phyloP scores from a whole-genome alignment of 2,113 vertebrate species.

The Ciconia maguari region DNA sequence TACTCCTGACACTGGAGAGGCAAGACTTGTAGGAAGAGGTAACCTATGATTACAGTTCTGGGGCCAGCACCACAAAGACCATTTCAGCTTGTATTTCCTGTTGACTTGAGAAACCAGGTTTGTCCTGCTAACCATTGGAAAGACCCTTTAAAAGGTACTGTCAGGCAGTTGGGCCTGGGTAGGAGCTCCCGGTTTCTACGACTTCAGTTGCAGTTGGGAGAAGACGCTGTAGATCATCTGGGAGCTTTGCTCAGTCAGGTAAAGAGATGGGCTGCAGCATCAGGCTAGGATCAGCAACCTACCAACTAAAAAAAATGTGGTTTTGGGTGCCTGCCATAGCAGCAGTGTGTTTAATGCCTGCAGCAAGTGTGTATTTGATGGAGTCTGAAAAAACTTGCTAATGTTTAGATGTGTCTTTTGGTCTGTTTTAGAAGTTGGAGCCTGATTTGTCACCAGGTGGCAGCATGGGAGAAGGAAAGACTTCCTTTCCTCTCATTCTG shows the following conservation, averaged over 20 bases:
- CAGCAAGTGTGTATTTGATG: background rate
- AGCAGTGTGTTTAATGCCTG: background rate
- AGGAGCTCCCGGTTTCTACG: background rate
- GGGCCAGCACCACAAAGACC: background rate
- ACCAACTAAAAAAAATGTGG: rapidly evolving
- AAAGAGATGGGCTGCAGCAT: background rate
- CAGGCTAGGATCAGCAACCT: background rate
- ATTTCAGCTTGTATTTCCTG: background rate
- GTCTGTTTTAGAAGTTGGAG: background rate
- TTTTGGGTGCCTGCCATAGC: background rate
- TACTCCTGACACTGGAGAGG: background rate
- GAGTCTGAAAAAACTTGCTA: background rate
- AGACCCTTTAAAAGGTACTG: too few species aligned
- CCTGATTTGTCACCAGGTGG: slow-evolving; percentile 12
- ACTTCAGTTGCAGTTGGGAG: background rate
- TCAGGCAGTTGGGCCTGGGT: background rate
- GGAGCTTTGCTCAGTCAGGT: background rate
- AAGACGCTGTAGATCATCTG: background rate
- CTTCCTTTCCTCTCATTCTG: background rate
- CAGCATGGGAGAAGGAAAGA: slow-evolving; percentile 29
- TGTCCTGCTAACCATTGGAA: background rate
- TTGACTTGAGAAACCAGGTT: background rate
- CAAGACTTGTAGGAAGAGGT: background rate
- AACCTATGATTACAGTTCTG: background rate
- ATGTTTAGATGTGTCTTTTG: background rate